Base-by-base conservation (phyloP, 2,888 invertebrate genomes). In the Dicyrtoma fusca region DNA sequence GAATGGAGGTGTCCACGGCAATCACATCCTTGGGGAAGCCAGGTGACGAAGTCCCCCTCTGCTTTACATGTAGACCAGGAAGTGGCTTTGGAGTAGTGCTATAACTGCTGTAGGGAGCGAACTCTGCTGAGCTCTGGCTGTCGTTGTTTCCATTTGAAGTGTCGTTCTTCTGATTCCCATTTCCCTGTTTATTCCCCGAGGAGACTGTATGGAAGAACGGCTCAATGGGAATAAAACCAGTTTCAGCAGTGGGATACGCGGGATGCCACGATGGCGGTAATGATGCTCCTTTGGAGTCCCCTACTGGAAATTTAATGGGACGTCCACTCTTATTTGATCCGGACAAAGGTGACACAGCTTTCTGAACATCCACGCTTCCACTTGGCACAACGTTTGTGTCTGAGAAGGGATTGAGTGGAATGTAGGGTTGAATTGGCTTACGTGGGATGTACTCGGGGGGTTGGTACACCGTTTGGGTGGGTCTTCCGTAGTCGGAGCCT, bases 141-240 rank as follows among this genome's bases (percentile, higher is more conserved):
- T 64, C 47, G 19, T 64, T 19, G 5, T 47, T 64, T 10, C 26
- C 25, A 17, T 14, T 47, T 10, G 19, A 17, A 11, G 53, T 69
- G 5, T 61, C 57, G 57, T 69, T 69, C 13, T 44, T 5, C 17
- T 25, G 47, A 47, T 47, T 64, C 4, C 23, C 17, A 45, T 34
- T 57, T 4, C 44, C 45, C 11, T 63, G 49, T 13, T 71, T 66
- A 11, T 34, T 68, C 17, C 45, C 53, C 14, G 62, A 53, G 17
- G 74, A 51, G 14, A 51, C 51, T 11, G 62, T 34, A 47, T 80
- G 80, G 76, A 80, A 80, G 62, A 80, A 80, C 26, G 80, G 80
- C 69, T 79, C 78, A 57, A 80, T 80, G 14, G 80, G 80, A 64
- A 80, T 80, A 71, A 80, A 80, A 26, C 80, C 80, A 19, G 80